Conservation (phyloP, 2,888 invertebrate genomes). For the Scaptomyza polygonia region DNA sequence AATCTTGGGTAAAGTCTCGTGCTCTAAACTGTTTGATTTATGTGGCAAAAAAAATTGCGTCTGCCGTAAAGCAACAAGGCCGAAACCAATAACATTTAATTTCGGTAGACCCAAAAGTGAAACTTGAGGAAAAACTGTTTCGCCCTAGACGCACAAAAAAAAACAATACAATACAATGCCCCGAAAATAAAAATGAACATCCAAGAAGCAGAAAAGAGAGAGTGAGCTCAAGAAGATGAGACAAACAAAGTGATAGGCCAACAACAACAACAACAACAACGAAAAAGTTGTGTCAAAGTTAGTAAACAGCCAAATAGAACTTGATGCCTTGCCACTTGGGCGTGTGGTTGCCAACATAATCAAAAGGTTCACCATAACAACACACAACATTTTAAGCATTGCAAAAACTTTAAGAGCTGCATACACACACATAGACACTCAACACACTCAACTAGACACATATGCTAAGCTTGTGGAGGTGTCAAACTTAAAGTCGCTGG, state of each 20-base stretch:
- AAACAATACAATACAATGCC: constrained; percentile 53
- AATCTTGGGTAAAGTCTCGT: constrained; percentile 35
- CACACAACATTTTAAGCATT: constrained; percentile 5
- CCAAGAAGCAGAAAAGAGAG: not conserved
- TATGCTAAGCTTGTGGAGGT: constrained; percentile 34
- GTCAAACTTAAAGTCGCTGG: constrained; percentile 69
- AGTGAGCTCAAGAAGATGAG: not conserved
- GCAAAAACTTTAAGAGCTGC: constrained; percentile 65
- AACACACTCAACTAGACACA: not conserved
- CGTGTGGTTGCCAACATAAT: constrained; percentile 53
- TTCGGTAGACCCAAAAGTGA: constrained; percentile 40
- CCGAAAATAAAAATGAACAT: constrained; percentile 66
- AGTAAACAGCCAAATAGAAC: constrained; percentile 17
- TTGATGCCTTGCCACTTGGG: constrained; percentile 45
- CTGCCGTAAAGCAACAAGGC: constrained; percentile 58
- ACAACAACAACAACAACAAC: not conserved
- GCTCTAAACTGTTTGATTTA: constrained; percentile 58
- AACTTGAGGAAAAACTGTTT: constrained; percentile 69
- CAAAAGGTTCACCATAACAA: constrained; percentile 54
- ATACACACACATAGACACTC: constrained; percentile 7
- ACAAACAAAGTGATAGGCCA: not conserved
- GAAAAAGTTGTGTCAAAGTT: constrained; percentile 64
- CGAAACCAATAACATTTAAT: constrained; percentile 76
- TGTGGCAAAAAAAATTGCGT: constrained; percentile 60
- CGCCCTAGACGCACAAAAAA: constrained; percentile 45